Percentiles rank a stretch among this genome's conserved stretches.
Evolutionary conservation across 2,113 vertebrate species (phyloP).

Genomic region (Proteles cristata): DNA sequence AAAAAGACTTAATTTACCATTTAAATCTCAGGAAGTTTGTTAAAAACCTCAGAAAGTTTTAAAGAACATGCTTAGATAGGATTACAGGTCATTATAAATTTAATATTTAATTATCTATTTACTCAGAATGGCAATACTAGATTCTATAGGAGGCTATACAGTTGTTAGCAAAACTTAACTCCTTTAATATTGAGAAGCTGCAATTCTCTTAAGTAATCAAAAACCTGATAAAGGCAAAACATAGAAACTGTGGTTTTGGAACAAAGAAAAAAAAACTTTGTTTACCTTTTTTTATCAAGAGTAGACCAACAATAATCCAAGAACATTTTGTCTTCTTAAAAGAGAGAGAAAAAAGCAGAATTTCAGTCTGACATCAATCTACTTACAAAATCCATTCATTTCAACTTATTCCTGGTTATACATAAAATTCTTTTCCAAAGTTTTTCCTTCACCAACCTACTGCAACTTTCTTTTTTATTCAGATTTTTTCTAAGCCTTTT

Average conservation of each 20-base stretch:
- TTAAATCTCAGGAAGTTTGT: not conserved
- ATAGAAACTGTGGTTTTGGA: not conserved
- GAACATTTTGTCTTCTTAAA: not conserved
- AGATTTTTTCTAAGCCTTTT: not conserved
- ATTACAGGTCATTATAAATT: not conserved
- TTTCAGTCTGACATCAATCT: not conserved
- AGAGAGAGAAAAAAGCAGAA: too few species aligned
- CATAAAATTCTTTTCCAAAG: too few species aligned
- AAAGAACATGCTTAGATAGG: not conserved
- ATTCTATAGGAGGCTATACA: not conserved
- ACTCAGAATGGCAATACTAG: not conserved
- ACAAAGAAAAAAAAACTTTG: not conserved
- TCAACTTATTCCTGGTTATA: not conserved
- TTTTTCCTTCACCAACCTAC: not conserved
- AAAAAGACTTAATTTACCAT: not conserved
- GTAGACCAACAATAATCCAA: not conserved
- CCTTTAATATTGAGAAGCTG: not conserved
- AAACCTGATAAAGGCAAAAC: not conserved
- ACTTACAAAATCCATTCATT: not conserved
- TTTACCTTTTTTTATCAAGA: not conserved
- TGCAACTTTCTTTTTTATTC: not conserved
- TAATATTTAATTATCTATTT: not conserved
- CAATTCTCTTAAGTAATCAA: not conserved
- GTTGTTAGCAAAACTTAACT: not conserved
- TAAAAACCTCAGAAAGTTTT: not conserved